Percentiles rank a stretch among this genome's conserved stretches.
These are phyloP conservation scores for Vollenhovia emeryi DNA, from an alignment of 1,140 invertebrate genomes.

Conservation along the genomic window DNA sequence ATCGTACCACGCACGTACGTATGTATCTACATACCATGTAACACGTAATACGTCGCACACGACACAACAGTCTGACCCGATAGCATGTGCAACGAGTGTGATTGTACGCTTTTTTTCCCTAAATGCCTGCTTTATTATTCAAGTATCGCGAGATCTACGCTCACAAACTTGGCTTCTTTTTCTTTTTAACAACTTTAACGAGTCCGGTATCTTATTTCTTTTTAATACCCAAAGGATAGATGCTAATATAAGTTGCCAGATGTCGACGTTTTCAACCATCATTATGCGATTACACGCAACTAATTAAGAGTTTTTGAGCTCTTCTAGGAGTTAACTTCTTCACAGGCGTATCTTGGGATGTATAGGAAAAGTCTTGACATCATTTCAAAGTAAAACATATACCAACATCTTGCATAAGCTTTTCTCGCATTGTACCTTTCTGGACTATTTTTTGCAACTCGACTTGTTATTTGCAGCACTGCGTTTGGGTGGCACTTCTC, in stretches of 20 bases:
- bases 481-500: slow-evolving; percentile 12
- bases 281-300: background rate
- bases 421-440: background rate
- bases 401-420: background rate
- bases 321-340: background rate
- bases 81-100: background rate
- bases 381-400: background rate
- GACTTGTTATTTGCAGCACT: slow-evolving; percentile 17
- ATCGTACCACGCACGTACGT: slow-evolving; percentile 5
- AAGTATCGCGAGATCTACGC: background rate
- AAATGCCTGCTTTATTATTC: background rate
- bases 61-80: background rate
- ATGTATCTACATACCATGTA: too few relatives aligned
- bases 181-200: background rate
- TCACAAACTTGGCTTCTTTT: background rate
- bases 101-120: background rate
- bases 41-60: slow-evolving; percentile 4
- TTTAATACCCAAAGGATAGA: background rate
- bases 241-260: background rate
- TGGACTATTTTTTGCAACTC: background rate
- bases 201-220: background rate
- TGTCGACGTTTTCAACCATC: background rate
- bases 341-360: background rate
- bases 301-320: background rate
- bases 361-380: background rate